Base-by-base conservation (phyloP, 2,113 vertebrate genomes). In the Camarhynchus parvulus region DNA sequence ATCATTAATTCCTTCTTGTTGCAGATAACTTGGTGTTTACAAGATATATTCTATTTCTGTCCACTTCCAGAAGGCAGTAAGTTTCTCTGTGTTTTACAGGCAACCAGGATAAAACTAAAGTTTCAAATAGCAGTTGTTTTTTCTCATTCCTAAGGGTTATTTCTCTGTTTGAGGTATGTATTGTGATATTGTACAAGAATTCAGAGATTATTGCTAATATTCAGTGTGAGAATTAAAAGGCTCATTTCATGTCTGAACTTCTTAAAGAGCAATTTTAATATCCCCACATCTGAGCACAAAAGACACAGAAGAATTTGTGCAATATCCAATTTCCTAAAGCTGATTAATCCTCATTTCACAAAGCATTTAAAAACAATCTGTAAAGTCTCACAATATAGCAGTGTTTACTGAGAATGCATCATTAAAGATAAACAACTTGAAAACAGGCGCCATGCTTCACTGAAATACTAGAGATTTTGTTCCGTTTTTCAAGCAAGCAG, bases 351-450 rank as follows among this genome's bases (percentile, higher is more conserved):
- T 74, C 35, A 72, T 78, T 85, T 49, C 50, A 62, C 41, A 42
- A 75, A 19, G 30, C 11, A 37, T 68, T 89, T 95, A 61, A 63
- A 92, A 96, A 63, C 53, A 87, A 89, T 52, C 81, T 82, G 62
- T 70, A 77, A 92, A 91, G 42, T 93, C 89, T 96, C 78, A 93
- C 33, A 93, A 70, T 41, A 79, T 46, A 83, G 41, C 80, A 93
- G 53, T 75, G 79, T 95, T 97, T 97, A 91, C 66, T 44, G 50
- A 93, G 28, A 50, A 63, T 76, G 19, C 27, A 75, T 78, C 37
- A 88, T 74, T 81, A 91, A 93, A 94, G 42, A 80, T 74, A 97
- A 97, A 96, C 94, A 96, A 76, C 89, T 96, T 85, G 75, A 93
- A 78, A 96, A 69, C 41, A 90, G 93, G 56, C 2, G 0, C 53